Evolutionary conservation across 2,797 vertebrate species (phyloP).

Genomic region (Phyllotis vaccarum): DNA sequence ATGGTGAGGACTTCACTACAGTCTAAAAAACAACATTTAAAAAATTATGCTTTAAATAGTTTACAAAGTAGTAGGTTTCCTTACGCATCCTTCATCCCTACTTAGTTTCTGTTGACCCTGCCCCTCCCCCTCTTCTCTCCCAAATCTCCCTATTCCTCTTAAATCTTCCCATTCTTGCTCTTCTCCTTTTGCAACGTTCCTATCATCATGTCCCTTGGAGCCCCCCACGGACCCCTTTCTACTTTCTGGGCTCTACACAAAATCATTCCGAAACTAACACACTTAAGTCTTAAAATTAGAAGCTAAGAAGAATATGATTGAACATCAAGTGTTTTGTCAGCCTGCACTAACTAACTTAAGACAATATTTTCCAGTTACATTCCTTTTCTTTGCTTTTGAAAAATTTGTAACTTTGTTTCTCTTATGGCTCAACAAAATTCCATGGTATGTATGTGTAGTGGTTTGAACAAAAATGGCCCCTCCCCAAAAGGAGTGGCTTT

Average conservation of each 20-base stretch:
- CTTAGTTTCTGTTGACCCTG: not conserved
- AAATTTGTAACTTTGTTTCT: not conserved
- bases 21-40: not conserved
- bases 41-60: not conserved
- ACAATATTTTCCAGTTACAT: not conserved
- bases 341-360: not conserved
- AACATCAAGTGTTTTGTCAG: not conserved
- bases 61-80: not conserved
- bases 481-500: not conserved
- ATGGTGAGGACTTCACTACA: not conserved
- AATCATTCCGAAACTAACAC: not conserved
- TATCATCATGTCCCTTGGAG: no score
- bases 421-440: not conserved
- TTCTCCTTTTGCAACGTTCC: not conserved
- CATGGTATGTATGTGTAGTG: not conserved
- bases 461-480: not conserved
- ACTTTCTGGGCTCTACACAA: not conserved
- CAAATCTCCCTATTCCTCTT: not conserved
- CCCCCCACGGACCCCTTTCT: not conserved
- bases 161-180: not conserved
- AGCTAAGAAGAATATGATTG: not conserved
- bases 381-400: not conserved
- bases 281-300: not conserved
- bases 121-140: not conserved
- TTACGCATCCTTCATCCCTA: not conserved